Base-by-base conservation (phyloP, 2,888 invertebrate genomes). In the Drosophila tripunctata region DNA sequence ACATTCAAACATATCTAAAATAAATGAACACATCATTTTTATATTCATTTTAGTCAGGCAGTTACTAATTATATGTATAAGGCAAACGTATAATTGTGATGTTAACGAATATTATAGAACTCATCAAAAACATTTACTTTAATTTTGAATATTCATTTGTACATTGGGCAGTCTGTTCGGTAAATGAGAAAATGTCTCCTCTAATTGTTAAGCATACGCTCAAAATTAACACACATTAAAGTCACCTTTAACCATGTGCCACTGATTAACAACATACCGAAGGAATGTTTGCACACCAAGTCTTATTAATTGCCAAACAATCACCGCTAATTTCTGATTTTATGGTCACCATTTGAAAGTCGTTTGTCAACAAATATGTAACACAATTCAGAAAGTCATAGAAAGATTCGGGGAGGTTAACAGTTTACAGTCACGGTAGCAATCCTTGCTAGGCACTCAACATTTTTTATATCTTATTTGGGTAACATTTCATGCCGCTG, bases 1-100 rank as follows among this genome's bases (percentile, higher is more conserved):
- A 74, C 93, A 93, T 31, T 93, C 94, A 35, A 74, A 95, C 51
- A 90, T 67, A 44, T 90, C 91, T 91, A 85, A 8, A 83, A 84
- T 36, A 10, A 47, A 22, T 31, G 15, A 35, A n/a, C 1, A 10
- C 1, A 3, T n/a, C n/a, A n/a, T n/a, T n/a, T n/a, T n/a, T n/a
- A 21, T 21, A 12, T 40, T 14, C 47, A 40, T 45, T 19, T 12
- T 6, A 41, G 15, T 15, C 6, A 15, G 15, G 15, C 41, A 2
- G 8, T 3, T 0, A 27, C 10, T 27, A 27, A 27, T 27, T 27
- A 27, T 10, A 27, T 27, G 8, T 27, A 27, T n/a, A n/a, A n/a
- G n/a, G n/a, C n/a, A n/a, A n/a, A n/a, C n/a, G n/a, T n/a, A n/a
- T n/a, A n/a, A n/a, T n/a, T n/a, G n/a, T n/a, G n/a, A n/a, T n/a